Percentiles rank a stretch among this genome's conserved stretches.
phyloP scores from a whole-genome alignment of 2,888 invertebrate species.

The Volucella bombylans region DNA sequence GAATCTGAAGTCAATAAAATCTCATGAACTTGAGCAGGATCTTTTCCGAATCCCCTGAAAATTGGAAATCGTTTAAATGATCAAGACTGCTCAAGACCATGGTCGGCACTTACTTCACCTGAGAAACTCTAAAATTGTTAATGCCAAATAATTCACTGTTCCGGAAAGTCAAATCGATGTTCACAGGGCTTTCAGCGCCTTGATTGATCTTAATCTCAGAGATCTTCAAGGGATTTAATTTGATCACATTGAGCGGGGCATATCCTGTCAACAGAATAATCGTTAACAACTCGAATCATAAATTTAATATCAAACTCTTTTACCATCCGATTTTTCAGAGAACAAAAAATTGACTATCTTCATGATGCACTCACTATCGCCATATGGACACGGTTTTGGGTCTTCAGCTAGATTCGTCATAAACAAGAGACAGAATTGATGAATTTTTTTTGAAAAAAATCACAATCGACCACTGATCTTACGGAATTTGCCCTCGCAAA shows the following conservation, averaged over 20 bases:
- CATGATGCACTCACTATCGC: conserved; percentile 68
- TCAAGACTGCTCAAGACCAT: not conserved
- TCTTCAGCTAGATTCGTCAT: conserved; percentile 54
- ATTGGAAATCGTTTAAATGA: not conserved
- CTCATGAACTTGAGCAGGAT: conserved; percentile 74
- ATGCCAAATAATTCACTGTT: conserved; percentile 63
- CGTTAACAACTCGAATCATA: not conserved
- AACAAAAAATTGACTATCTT: conserved; percentile 62
- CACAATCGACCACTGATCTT: not conserved
- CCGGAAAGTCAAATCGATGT: conserved; percentile 74
- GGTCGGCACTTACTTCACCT: conserved; percentile 62
- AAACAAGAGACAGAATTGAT: not conserved
- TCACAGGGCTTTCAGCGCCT: conserved; percentile 76
- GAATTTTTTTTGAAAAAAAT: not conserved
- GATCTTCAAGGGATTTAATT: conserved; percentile 71
- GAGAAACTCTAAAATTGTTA: conserved; percentile 22
- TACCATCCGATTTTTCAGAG: conserved; percentile 47
- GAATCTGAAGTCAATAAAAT: conserved; percentile 46
- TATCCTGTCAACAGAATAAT: conserved; percentile 51
- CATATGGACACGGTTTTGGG: conserved; percentile 69
- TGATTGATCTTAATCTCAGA: conserved; percentile 71
- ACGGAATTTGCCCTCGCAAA: conserved; percentile 48
- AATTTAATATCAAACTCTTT: not conserved
- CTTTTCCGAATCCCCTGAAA: conserved; percentile 77
- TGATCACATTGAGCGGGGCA: conserved; percentile 61